Base-by-base conservation (phyloP, 2,797 vertebrate genomes). In the Sebastes taczanowskii region DNA sequence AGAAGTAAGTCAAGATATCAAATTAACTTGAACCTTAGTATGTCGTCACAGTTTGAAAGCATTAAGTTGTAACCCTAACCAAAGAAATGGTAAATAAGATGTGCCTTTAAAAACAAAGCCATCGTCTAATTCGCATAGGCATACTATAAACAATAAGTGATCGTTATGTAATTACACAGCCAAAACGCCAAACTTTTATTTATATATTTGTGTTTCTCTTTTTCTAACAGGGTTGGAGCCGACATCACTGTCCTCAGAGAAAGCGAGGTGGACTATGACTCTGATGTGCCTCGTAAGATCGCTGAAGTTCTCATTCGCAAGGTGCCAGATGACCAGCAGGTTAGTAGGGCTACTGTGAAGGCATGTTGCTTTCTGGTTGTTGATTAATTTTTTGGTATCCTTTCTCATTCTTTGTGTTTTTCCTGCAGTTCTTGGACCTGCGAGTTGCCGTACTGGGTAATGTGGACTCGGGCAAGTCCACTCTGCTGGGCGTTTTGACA, bases 291-390 rank as follows among this genome's bases (percentile, higher is more conserved):
- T 29, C 96, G 95, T 71, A 98, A 97, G 92, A 98, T 99, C 80
- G 97, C 98, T 0, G 98, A 99, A 85, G 98, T 99, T 87, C 96
- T 99, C 60, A 96, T 99, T 81, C 97, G 98, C 68, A 99, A 99
- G 90, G 98, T 99, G 81, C 98, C 98, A 20, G 98, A 99, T 90
- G 97, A 99, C 93, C 98, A 99, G 71, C 98, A 99, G 97, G 98
- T 99, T 81, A 89, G 90, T 73, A 1, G 13, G 6, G 11, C 11
- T 63, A 18, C 16, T 73, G 3, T 60, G 29, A 29, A 29, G 1
- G 2, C 4, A 6, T 34, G 4, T 11, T 74, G 3, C 20, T 69
- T 25, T 66, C 11, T 67, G 5, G 10, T 27, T 58, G 11, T 49
- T 60, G 2, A 1, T 65, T 32, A 4, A 34, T 16, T 3, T 56